phyloP scores from a whole-genome alignment of 2,797 vertebrate species.

The Psittacula derbiana region DNA sequence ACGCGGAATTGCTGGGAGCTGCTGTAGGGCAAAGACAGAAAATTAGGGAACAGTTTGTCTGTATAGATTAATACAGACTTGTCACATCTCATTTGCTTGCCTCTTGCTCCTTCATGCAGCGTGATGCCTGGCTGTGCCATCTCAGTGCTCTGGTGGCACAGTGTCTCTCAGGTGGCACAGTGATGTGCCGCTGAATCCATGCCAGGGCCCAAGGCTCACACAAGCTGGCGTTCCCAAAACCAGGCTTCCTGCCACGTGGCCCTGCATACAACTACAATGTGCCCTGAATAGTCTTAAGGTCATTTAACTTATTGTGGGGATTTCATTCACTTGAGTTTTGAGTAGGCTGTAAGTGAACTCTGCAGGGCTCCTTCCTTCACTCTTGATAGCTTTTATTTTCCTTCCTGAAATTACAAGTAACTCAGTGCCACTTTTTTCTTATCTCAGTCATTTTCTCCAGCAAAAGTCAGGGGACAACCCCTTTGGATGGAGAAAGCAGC shows the following conservation, averaged over 20 bases:
- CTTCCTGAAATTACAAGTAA: background rate
- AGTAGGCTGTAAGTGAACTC: background rate
- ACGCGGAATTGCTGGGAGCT: background rate
- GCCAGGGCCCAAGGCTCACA: background rate
- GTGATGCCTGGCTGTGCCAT: background rate
- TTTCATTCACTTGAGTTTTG: background rate
- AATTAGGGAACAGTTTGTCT: background rate
- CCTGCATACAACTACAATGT: accelerated
- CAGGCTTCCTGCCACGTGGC: accelerated
- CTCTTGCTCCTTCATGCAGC: background rate
- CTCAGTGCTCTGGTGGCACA: background rate
- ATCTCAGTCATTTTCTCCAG: background rate
- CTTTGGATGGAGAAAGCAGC: background rate
- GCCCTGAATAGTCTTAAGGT: background rate
- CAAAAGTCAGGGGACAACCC: background rate
- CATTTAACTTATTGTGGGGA: background rate
- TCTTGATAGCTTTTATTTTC: background rate
- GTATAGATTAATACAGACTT: background rate
- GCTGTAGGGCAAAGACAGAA: background rate
- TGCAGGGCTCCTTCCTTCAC: background rate
- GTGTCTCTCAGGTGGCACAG: background rate
- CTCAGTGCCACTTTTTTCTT: background rate
- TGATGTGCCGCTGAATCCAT: accelerated
- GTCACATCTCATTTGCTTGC: background rate
- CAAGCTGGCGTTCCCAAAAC: background rate